Conservation (phyloP, 2,888 invertebrate species). For the Pomacea canaliculata region DNA sequence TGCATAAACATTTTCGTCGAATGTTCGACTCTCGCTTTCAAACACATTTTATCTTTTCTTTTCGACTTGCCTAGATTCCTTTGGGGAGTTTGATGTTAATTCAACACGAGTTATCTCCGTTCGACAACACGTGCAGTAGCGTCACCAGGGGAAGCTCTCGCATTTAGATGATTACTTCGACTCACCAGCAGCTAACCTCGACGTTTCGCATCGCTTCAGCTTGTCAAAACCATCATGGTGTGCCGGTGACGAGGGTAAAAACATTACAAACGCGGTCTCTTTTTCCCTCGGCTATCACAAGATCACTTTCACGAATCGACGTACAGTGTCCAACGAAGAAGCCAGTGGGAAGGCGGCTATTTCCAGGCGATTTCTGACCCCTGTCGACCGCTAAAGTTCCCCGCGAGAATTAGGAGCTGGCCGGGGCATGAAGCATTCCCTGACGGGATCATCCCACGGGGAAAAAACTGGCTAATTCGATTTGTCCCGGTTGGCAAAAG, state of each 20-base stretch:
- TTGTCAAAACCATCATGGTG: constrained; percentile 23
- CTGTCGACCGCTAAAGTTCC: constrained; percentile 13
- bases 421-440: background rate
- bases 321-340: background rate
- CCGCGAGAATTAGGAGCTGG: constrained; percentile 1
- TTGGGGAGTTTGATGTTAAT: constrained; percentile 12
- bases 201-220: constrained; percentile 14
- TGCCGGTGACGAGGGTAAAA: constrained; percentile 21
- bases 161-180: constrained; percentile 28
- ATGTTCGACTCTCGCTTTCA: no score
- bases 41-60: no score
- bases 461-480: constrained; percentile 33
- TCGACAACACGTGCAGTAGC: background rate
- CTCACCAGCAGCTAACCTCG: constrained; percentile 21
- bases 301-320: constrained; percentile 2
- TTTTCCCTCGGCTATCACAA: constrained; percentile 1
- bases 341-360: background rate
- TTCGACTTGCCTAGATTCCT: no score
- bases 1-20: no score
- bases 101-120: constrained; percentile 12
- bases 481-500: constrained; percentile 33
- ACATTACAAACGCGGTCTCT: constrained; percentile 12
- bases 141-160: background rate
- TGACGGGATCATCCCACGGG: constrained; percentile 26
- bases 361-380: constrained; percentile 12